These are phyloP conservation scores for Onychomys torridus DNA, from an alignment of 2,797 vertebrate genomes.

Conservation along the genomic window DNA sequence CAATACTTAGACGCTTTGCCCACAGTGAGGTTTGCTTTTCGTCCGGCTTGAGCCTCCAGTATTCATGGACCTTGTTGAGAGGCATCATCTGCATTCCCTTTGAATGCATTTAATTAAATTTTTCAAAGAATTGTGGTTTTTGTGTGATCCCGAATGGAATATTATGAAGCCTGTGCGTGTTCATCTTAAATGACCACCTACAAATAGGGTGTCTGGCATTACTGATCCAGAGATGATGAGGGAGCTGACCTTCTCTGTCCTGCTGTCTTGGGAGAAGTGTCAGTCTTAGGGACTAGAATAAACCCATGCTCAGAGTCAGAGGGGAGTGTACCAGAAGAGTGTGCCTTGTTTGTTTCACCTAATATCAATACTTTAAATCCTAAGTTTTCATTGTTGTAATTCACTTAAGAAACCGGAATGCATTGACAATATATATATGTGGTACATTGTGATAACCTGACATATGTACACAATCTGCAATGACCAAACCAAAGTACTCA, in stretches of 20 bases:
- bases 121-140: conserved; percentile 82
- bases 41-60: conserved; percentile 74
- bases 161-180: conserved; percentile 83
- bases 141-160: conserved; percentile 80
- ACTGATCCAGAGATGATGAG: not conserved
- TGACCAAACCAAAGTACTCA: not conserved
- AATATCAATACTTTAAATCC: not conserved
- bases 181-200: conserved; percentile 33
- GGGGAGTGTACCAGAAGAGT: accelerated
- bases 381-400: not conserved
- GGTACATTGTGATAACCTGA: not conserved
- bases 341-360: not conserved
- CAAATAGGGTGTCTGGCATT: conserved; percentile 60
- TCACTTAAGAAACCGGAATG: not conserved
- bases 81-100: conserved; percentile 85
- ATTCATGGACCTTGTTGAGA: conserved; percentile 79
- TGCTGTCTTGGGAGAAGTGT: not conserved
- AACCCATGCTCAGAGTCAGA: not conserved
- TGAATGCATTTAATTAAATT: conserved; percentile 85
- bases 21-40: conserved; percentile 74
- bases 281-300: not conserved
- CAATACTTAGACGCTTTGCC: conserved; percentile 72
- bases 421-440: not conserved
- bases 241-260: not conserved
- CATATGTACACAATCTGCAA: not conserved